Base-by-base conservation (phyloP, 1,140 invertebrate genomes). In the Phthorimaea operculella region DNA sequence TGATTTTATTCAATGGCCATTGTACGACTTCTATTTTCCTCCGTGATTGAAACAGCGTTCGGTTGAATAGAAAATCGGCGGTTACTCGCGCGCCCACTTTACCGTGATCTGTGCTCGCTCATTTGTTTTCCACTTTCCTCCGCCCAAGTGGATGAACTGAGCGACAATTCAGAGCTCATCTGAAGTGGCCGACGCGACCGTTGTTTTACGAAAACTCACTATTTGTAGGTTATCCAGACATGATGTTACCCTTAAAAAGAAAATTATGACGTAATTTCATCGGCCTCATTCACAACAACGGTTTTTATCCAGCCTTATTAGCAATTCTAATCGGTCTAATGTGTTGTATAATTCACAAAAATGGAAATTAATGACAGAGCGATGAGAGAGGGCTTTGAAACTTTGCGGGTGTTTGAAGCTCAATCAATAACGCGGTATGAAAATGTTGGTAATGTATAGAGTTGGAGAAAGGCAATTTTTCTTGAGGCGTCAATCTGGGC, bases 401-500 rank as follows among this genome's bases (percentile, higher is more conserved):
- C 2, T 33, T 21, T 50, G 48, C 5, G 18, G 7, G 17, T 50
- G 14, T 21, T 50, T 50, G 21, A 50, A 50, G 18, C 21, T 17
- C 17, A 7, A 33, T 50, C 48, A 28, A 11, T 28, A 21, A 28
- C 12, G n/a, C 4, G 17, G 48, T 50, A 33, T 47, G 15, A 47
- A 47, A 47, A 16, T 18, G 34, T 18, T 21, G 17, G 34, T 10
- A 14, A 47, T 33, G 44, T 54, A 15, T 18, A 18, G 16, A 49
- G 11, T 33, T 55, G 12, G 21, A 51, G 52, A 58, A 59, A 57
- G 63, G 66, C 64, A 71, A 76, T 75, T 75, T 79, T 79, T 77
- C 72, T 72, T 65, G 55, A 42, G 47, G 42, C 64, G 60, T 77
- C 72, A 79, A 72, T 68, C 69, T 76, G 73, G 72, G 63, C 55